Evolutionary conservation across 2,113 vertebrate species (phyloP), one percentile per base, ranked within the genome.

Genomic region (Hippolais icterina): DNA sequence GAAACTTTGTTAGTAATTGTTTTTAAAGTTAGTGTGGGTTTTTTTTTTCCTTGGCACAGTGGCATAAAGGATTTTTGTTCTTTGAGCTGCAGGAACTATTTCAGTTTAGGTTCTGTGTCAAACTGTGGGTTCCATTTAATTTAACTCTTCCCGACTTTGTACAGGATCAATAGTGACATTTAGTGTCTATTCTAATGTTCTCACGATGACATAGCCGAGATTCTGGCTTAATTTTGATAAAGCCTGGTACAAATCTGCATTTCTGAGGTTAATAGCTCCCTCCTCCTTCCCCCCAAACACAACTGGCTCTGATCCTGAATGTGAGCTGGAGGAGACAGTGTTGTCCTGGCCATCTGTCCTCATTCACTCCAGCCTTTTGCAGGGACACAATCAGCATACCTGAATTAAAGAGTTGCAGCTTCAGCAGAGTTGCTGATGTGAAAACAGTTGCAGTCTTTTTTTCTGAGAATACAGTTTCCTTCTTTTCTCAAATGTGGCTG

Each of bases 331-430:
- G 80, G 61, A 87, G 53, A 21, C 37, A 10, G 23, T 41, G 52
- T 63, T 92, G 87, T 52, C 60, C 28, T 89, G 72, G 53, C 89
- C 83, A 66, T 89, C 75, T 91, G 76, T 72, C 85, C 81, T 91
- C 50, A 24, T 49, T 92, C 42, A 46, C 65, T 42, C 27, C 27
- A 64, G 33, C 44, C 77, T 81, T 90, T 76, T 66, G 24, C 66
- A 86, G 81, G 57, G 72, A 31, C 33, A 47, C 63, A 74, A 41
- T 50, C 69, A 60, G 5, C 46, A 21, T 75, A 83, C 66, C 68
- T 91, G 72, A 78, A 46, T 89, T 84, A 57, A 94, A 47, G 13
- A 39, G 16, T 42, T 61, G 29, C 31, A 74, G 20, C 24, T 87
- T 54, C 33, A 77, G 28, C 33, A 27, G 53, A 63, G 9, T 18